A percentile compares a stretch with the other conserved stretches of the same genome.
Evolutionary conservation across 2,797 vertebrate genomes (phyloP).

Genomic region (Diplodus sargus): DNA sequence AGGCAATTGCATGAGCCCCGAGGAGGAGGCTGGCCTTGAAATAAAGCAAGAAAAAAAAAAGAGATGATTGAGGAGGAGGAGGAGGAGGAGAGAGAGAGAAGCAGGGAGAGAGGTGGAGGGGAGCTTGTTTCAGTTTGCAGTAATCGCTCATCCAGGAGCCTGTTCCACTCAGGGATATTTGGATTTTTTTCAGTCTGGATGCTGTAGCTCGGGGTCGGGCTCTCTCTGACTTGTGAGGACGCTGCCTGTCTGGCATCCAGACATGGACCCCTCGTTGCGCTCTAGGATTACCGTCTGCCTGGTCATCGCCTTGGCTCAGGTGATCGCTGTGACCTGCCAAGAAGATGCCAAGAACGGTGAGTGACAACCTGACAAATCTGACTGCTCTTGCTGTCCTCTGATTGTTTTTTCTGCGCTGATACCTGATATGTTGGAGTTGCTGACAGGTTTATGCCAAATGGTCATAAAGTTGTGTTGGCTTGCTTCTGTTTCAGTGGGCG

Average conservation of each 20-base stretch:
- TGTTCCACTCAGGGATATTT: conserved; percentile 72
- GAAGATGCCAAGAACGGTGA: conserved; percentile 80
- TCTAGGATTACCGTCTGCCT: conserved; percentile 79
- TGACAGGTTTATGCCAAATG: conserved; percentile 20
- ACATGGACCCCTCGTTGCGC: conserved; percentile 71
- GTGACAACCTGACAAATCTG: conserved; percentile 36
- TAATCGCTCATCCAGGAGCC: conserved; percentile 66
- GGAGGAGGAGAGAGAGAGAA: conserved; percentile 60
- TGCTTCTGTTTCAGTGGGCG: neutral
- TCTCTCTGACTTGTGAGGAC: conserved; percentile 58
- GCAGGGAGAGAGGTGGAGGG: conserved; percentile 44
- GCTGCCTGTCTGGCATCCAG: conserved; percentile 62
- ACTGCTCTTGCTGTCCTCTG: conserved; percentile 6
- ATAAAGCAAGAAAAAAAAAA: conserved; percentile 52
- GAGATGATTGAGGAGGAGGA: conserved; percentile 62
- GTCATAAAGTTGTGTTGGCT: neutral
- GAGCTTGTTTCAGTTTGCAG: conserved; percentile 65
- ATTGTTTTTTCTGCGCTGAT: conserved; percentile 1
- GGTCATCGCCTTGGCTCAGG: conserved; percentile 76
- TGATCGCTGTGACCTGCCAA: conserved; percentile 79
- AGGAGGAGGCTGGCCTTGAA: conserved; percentile 63
- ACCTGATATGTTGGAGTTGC: neutral
- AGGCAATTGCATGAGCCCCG: conserved; percentile 23
- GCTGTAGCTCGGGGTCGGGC: conserved; percentile 57
- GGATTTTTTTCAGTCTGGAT: conserved; percentile 68